phyloP scores from a whole-genome alignment of 2,888 invertebrate species.

The Brachypterus glaber region DNA sequence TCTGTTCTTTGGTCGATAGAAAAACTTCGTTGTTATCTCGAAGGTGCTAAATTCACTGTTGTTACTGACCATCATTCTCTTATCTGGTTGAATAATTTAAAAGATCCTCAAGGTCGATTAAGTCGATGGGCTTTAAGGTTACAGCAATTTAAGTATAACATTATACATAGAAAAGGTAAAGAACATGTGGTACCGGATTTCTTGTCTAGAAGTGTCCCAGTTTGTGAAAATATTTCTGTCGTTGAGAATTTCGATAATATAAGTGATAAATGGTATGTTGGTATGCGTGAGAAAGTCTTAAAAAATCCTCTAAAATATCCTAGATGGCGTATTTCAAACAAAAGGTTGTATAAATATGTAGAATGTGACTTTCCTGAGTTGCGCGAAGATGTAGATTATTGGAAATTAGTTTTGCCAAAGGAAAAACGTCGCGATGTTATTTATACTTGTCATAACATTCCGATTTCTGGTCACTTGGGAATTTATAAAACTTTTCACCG shows the following conservation, averaged over 20 bases:
- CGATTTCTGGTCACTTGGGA: too few species aligned
- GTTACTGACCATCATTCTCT: neutral
- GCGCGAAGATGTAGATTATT: neutral
- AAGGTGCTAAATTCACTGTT: neutral
- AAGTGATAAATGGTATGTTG: constrained; percentile 18
- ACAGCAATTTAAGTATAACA: neutral
- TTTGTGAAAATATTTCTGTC: neutral
- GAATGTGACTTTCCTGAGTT: constrained; percentile 12
- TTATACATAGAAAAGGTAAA: neutral
- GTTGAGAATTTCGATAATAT: constrained; percentile 1
- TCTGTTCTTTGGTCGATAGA: too few species aligned
- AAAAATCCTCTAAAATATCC: constrained; percentile 9
- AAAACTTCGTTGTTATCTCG: neutral
- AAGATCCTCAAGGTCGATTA: constrained; percentile 3
- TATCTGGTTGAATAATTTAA: neutral
- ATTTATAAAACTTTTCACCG: too few species aligned
- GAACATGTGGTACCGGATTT: neutral
- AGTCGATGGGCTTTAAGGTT: neutral
- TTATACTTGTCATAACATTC: too few species aligned
- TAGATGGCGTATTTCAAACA: too few species aligned
- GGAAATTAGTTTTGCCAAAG: too few species aligned
- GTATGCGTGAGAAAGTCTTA: constrained; percentile 11
- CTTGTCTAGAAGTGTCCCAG: neutral
- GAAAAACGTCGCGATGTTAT: too few species aligned
- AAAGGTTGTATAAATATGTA: too few species aligned